Evolutionary conservation across 2,888 invertebrate species (phyloP).

Genomic region (Lycophotia porphyrea): DNA sequence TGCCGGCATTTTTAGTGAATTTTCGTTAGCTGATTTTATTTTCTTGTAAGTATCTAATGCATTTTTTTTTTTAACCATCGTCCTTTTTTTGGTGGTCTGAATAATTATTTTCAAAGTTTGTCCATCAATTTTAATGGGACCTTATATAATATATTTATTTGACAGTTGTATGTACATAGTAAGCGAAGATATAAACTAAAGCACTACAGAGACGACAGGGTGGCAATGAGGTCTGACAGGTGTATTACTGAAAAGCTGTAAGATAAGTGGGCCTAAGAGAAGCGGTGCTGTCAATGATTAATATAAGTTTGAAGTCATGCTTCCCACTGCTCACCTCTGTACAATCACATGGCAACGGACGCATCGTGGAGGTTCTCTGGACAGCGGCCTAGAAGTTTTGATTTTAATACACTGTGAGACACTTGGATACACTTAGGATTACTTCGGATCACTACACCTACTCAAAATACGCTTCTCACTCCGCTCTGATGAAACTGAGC

Average conservation of each 20-base stretch:
- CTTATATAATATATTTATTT: too few species aligned
- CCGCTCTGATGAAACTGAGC: too few species aligned
- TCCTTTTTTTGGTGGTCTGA: too few species aligned
- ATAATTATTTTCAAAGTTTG: too few species aligned
- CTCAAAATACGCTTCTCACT: not conserved
- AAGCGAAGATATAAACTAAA: constrained; percentile 22
- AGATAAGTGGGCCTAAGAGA: constrained; percentile 12
- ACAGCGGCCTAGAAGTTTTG: constrained; percentile 61
- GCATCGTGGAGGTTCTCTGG: constrained; percentile 54
- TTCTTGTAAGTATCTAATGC: too few species aligned
- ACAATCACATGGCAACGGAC: constrained; percentile 62
- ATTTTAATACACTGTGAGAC: constrained; percentile 52
- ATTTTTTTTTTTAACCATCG: too few species aligned
- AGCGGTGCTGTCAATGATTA: constrained; percentile 44
- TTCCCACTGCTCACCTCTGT: constrained; percentile 64
- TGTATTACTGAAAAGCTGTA: not conserved
- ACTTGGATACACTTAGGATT: constrained; percentile 7
- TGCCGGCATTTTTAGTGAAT: too few species aligned
- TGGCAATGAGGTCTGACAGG: constrained; percentile 8
- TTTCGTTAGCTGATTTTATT: too few species aligned
- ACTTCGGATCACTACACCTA: constrained; percentile 11
- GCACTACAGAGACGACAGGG: constrained; percentile 1
- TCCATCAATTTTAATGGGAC: too few species aligned
- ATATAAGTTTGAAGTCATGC: constrained; percentile 47
- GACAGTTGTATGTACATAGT: too few species aligned